phyloP scores from a whole-genome alignment of 2,797 vertebrate genomes.

The Poecile montanus region DNA sequence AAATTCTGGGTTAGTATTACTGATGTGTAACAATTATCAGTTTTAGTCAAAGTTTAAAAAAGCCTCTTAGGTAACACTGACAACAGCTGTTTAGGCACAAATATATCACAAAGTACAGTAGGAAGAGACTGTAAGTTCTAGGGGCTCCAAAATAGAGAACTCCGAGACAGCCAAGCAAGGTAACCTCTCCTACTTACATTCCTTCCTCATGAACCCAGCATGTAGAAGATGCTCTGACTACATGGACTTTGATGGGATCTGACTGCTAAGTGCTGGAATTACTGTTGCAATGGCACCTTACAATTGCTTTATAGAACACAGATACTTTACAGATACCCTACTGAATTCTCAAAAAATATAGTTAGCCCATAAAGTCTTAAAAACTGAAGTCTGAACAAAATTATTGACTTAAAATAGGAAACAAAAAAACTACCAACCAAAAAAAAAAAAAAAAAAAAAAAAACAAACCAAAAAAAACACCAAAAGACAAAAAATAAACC shows the following conservation, averaged over 20 bases:
- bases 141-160: background rate
- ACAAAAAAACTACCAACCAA: accelerated
- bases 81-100: background rate
- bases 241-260: background rate
- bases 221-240: background rate
- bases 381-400: background rate
- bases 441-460: too few relatives aligned
- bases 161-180: background rate
- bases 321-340: background rate
- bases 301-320: background rate
- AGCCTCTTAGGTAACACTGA: background rate
- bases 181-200: background rate
- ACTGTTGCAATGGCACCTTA: background rate
- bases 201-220: background rate
- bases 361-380: background rate
- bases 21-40: background rate
- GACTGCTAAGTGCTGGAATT: conserved; percentile 21
- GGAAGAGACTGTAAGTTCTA: background rate
- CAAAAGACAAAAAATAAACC: background rate
- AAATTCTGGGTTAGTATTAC: background rate
- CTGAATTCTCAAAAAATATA: background rate
- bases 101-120: background rate
- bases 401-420: background rate
- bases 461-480: too few relatives aligned
- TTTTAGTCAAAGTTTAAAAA: background rate